A percentile compares a stretch with the other conserved stretches of the same genome.
phyloP scores from a whole-genome alignment of 2,888 invertebrate genomes.

The Psylliodes chrysocephalus region DNA sequence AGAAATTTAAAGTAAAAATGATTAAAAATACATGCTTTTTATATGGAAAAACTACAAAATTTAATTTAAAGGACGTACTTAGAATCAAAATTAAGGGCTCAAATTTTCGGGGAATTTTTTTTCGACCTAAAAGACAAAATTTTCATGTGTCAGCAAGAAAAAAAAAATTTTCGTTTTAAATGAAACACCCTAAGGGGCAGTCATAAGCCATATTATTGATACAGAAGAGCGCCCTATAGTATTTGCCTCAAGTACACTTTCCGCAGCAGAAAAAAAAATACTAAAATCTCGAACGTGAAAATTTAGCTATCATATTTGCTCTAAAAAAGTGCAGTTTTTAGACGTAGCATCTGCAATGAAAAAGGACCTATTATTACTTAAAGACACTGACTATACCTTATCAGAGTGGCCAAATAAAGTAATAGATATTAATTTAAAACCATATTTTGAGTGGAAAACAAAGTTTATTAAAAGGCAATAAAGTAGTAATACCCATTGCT shows the following conservation, averaged over 20 bases:
- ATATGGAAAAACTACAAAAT: no score
- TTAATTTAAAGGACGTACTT: no score
- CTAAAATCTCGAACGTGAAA: slow-evolving; percentile 30
- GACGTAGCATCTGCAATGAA: neutral
- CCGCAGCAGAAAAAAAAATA: slow-evolving; percentile 24
- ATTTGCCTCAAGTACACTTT: slow-evolving; percentile 28
- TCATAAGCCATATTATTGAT: slow-evolving; percentile 44
- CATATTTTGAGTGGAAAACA: slow-evolving; percentile 35
- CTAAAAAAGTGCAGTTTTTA: slow-evolving; percentile 20
- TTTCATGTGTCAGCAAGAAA: no score
- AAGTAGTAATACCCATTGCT: slow-evolving; percentile 37
- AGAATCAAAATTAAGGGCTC: no score
- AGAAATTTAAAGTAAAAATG: no score
- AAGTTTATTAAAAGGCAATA: slow-evolving; percentile 37
- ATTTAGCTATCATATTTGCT: slow-evolving; percentile 26
- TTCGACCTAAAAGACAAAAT: no score
- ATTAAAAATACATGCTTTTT: no score
- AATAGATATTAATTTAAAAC: slow-evolving; percentile 27
- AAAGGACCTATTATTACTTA: neutral
- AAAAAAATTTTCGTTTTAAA: no score
- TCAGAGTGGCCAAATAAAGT: slow-evolving; percentile 35
- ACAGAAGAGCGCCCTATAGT: slow-evolving; percentile 9
- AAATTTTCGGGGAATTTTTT: no score
- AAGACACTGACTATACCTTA: slow-evolving; percentile 29
- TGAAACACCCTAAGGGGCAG: no score